Evolutionary conservation across 1,140 invertebrate species (phyloP), one percentile per base, ranked within the genome.

Genomic region (Neuroterus valhalla): DNA sequence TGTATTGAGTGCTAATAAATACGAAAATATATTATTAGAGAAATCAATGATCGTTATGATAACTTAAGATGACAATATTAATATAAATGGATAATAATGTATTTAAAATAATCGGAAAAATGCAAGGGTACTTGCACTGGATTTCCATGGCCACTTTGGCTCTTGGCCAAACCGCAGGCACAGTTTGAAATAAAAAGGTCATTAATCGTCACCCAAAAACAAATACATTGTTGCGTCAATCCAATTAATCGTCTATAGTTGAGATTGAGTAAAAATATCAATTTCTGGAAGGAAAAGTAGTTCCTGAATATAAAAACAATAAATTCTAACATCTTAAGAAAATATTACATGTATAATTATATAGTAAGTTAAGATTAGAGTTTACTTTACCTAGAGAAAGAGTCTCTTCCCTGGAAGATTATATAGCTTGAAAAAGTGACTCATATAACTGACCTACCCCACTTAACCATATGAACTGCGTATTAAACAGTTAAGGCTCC

Each of bases 371-470:
- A 21, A 52, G 17, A 8, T 52, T 17, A 17, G n/a, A 21, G 23
- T 17, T 21, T 11, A 52, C 46, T 17, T 19, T 12, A 14, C 8
- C 8, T 31, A 15, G 31, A 26, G n/a, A 31, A 38, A 62, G 6
- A 26, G 52, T 55, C 15, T 23, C 23, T 55, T 15, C 12, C 1
- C 21, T 31, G 10, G 21, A 26, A 55, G 52, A 55, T 55, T 55
- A 11, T 1, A 38, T 0, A 26, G 26, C 52, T 12, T 21, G 14
- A 23, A 55, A 14, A 14, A 26, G 14, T 81, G 75, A 81, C 71
- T 81, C 79, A 81, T 78, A 72, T 73, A 69, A 80, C 78, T 82
- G 80, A 82, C 78, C 78, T 79, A 82, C 76, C 78, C 23, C n/a
- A 38, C 55, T 31, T 38, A 26, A 38, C 2, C 15, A 21, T 26